Conservation (phyloP, 2,113 vertebrate genomes). For the Lepisosteus osseus region DNA sequence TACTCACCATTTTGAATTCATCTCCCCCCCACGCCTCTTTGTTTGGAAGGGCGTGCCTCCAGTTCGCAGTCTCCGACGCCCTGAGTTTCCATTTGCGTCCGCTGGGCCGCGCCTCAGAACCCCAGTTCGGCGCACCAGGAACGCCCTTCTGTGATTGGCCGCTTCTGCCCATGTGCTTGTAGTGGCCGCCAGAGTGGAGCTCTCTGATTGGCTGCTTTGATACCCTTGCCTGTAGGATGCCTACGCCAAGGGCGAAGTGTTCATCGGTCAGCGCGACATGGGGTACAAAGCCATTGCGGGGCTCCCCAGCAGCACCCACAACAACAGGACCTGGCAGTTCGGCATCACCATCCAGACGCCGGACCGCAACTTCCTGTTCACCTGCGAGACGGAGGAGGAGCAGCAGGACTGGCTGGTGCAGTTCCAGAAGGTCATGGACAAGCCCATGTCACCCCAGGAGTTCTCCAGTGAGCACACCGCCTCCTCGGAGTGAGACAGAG, state of each 20-base stretch:
- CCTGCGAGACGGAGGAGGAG: constrained; percentile 77
- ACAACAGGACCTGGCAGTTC: constrained; percentile 71
- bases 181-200: too few species aligned
- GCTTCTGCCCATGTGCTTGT: too few species aligned
- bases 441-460: constrained; percentile 83
- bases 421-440: constrained; percentile 65
- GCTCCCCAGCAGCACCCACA: constrained; percentile 62
- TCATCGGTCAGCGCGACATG: constrained; percentile 74
- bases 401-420: constrained; percentile 77
- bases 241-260: constrained; percentile 86
- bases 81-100: too few species aligned
- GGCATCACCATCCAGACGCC: constrained; percentile 83
- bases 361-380: constrained; percentile 81
- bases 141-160: too few species aligned
- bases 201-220: too few species aligned
- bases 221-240: constrained; percentile 65
- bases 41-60: too few species aligned
- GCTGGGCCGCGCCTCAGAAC: too few species aligned
- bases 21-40: too few species aligned
- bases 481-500: neutral
- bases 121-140: too few species aligned
- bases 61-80: too few species aligned
- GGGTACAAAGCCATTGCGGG: constrained; percentile 66
- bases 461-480: constrained; percentile 68
- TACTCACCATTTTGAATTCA: too few species aligned